Percentiles rank a stretch among this genome's conserved stretches.
phyloP scores from a whole-genome alignment of 1,140 invertebrate species.

The Sarcophaga bullata region DNA sequence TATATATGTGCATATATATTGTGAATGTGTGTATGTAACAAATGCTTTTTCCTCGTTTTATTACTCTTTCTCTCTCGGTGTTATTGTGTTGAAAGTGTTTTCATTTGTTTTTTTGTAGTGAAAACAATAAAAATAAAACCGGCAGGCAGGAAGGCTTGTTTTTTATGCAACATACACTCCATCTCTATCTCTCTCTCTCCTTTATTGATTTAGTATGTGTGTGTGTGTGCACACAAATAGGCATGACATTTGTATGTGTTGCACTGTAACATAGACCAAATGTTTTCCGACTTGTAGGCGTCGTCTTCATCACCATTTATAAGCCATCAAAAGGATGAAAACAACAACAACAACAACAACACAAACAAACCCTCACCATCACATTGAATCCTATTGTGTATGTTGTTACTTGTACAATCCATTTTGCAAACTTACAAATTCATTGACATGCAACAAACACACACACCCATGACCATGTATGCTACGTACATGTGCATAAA shows the following conservation, averaged over 20 bases:
- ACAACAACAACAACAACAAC: slow-evolving; percentile 3
- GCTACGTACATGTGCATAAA: background rate
- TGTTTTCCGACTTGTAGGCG: slow-evolving; percentile 39
- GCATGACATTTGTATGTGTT: background rate
- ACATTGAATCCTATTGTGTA: background rate
- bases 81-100: slow-evolving; percentile 19
- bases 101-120: background rate
- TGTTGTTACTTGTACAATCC: too few relatives aligned
- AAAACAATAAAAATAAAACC: background rate
- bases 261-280: slow-evolving; percentile 27
- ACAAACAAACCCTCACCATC: background rate
- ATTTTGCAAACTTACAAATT: background rate
- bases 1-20: background rate
- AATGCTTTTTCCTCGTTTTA: background rate
- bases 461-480: background rate
- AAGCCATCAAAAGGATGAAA: slow-evolving; percentile 7
- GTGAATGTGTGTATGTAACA: background rate
- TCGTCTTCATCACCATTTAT: slow-evolving; percentile 27
- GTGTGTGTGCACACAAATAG: background rate
- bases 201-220: background rate
- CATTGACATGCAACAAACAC: slow-evolving; percentile 10
- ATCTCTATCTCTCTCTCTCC: background rate
- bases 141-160: slow-evolving; percentile 8
- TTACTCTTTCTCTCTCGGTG: background rate
- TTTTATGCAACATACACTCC: background rate